Evolutionary conservation across 2,888 invertebrate genomes (phyloP).

Genomic region (Netelia melanura): DNA sequence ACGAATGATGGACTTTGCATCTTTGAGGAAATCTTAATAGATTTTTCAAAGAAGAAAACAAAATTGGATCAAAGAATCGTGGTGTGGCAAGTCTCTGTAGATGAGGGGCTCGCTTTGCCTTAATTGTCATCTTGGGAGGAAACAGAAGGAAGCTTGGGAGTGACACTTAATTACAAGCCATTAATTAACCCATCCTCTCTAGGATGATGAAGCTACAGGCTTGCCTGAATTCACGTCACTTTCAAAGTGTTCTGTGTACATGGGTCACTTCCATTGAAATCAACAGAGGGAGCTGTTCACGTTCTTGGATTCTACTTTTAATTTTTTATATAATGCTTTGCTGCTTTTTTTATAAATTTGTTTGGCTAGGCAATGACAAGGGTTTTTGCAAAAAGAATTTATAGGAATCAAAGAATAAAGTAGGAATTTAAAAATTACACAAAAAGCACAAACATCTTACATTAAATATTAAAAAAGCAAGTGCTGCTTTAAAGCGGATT

Average conservation of each 20-base stretch:
- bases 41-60: neutral
- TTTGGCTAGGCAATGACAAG: no score
- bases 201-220: conserved; percentile 37
- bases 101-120: neutral
- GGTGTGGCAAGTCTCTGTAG: neutral
- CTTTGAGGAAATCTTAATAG: no score
- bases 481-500: no score
- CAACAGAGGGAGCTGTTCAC: conserved; percentile 15
- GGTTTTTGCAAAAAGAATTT: no score
- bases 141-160: conserved; percentile 57
- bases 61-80: neutral
- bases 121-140: conserved; percentile 31
- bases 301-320: no score
- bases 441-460: no score
- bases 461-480: no score
- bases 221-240: conserved; percentile 32
- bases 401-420: no score
- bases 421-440: no score
- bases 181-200: conserved; percentile 63
- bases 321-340: no score
- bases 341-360: no score
- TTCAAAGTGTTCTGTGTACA: conserved; percentile 12
- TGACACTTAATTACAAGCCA: conserved; percentile 68
- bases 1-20: no score
- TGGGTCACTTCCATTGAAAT: conserved; percentile 15